Base-by-base conservation (phyloP, 1,140 invertebrate species). In the Plodia interpunctella region DNA sequence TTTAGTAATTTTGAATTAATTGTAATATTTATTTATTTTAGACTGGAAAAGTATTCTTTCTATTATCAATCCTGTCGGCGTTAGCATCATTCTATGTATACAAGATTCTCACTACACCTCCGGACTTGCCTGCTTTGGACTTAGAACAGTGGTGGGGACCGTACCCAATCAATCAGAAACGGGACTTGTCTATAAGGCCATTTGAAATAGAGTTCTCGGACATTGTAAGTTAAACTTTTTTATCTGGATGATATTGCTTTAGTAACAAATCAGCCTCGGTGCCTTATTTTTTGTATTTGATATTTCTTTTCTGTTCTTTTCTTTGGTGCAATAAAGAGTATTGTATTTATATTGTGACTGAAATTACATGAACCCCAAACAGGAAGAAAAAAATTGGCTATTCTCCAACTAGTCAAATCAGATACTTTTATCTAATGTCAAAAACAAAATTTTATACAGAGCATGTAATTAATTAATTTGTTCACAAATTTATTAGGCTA, bases 201-300 rank as follows among this genome's bases (percentile, higher is more conserved):
- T 89, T 74, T 60, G 66, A 72, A 60, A 76, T 90, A 52, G 83
- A 89, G 60, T 89, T 89, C 69, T 70, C 77, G 32, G 78, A 85
- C 66, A 79, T 80, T 65, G 88, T 90, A 83, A 76, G 78, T 70
- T 49, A 21, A 56, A 11, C 6, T 13, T 55, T 17, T 55, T 44
- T 49, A 50, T 13, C 6, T 32, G 19, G 51, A 21, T 50, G 56
- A 35, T 57, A 28, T 9, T 28, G 28, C 4, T 28, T 28, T 28
- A 28, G 9, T 28, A 28, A 28, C 28, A 4, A 49, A 5, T 49
- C 4, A n/a, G n/a, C n/a, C n/a, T n/a, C n/a, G n/a, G n/a, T n/a
- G n/a, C n/a, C n/a, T n/a, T n/a, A n/a, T n/a, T n/a, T n/a, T n/a
- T n/a, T n/a, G n/a, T n/a, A n/a, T n/a, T n/a, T n/a, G n/a, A n/a